A percentile compares a stretch with the other conserved stretches of the same genome.
These are phyloP conservation scores for Lepidochrysops patricia DNA, from an alignment of 2,888 invertebrate species.

Conservation along the genomic window DNA sequence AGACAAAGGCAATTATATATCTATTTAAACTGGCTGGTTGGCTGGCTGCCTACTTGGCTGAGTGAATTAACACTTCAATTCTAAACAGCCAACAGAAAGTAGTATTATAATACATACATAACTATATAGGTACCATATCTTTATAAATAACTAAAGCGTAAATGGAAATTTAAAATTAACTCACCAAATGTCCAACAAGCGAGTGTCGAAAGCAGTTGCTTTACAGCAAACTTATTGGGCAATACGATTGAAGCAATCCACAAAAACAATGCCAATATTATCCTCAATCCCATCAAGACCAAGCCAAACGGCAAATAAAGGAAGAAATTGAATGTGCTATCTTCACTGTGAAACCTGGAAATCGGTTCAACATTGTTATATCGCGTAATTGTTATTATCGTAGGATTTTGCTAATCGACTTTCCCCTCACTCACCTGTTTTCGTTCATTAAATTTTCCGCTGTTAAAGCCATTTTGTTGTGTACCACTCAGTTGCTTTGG, in stretches of 20 bases:
- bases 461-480: slow-evolving; percentile 49
- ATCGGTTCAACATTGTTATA: not conserved
- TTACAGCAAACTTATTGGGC: slow-evolving; percentile 70
- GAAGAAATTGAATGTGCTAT: slow-evolving; percentile 58
- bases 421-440: slow-evolving; percentile 63
- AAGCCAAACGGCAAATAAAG: slow-evolving; percentile 75
- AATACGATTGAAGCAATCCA: slow-evolving; percentile 73
- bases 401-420: slow-evolving; percentile 17
- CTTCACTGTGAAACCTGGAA: slow-evolving; percentile 72
- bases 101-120: not conserved
- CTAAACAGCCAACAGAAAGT: too few relatives aligned
- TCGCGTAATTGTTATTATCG: slow-evolving; percentile 5
- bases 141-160: not conserved
- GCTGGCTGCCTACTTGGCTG: too few relatives aligned
- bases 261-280: slow-evolving; percentile 64
- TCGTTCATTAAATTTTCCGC: slow-evolving; percentile 61
- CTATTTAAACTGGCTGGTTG: too few relatives aligned
- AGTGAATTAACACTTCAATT: too few relatives aligned
- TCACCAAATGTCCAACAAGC: slow-evolving; percentile 76
- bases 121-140: not conserved
- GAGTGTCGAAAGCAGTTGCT: slow-evolving; percentile 71
- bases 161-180: slow-evolving; percentile 18
- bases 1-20: too few relatives aligned
- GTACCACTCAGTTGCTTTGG: not conserved
- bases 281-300: slow-evolving; percentile 62